phyloP scores from a whole-genome alignment of 2,888 invertebrate species.

The Thymelicus lineola region DNA sequence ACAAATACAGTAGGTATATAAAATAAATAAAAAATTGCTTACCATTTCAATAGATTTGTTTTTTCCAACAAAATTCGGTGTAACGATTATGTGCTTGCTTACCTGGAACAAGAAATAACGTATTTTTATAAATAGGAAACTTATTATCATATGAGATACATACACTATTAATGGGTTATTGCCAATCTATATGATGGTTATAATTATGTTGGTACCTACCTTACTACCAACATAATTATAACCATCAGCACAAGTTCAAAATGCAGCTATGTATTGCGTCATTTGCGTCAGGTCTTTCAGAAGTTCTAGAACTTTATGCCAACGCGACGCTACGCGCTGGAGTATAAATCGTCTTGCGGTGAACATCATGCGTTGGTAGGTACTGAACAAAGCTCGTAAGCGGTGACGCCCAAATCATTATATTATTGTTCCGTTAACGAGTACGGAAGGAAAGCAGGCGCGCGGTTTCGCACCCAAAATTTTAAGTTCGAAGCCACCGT shows the following conservation, averaged over 20 bases:
- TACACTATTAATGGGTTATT: too few species aligned
- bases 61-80: neutral
- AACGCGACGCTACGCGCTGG: constrained; percentile 56
- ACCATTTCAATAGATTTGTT: neutral
- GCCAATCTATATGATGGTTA: too few species aligned
- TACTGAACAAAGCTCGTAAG: constrained; percentile 65
- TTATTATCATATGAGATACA: too few species aligned
- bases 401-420: constrained; percentile 75
- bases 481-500: constrained; percentile 9
- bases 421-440: constrained; percentile 82
- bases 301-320: constrained; percentile 53
- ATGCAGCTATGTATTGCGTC: neutral
- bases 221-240: too few species aligned
- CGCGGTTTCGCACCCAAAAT: constrained; percentile 20
- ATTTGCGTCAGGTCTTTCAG: neutral
- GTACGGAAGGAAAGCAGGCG: constrained; percentile 64
- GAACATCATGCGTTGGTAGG: constrained; percentile 64
- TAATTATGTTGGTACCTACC: neutral
- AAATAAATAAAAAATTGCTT: neutral
- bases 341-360: constrained; percentile 59
- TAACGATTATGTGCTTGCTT: constrained; percentile 21
- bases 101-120: constrained; percentile 26
- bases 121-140: neutral
- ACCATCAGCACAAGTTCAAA: neutral
- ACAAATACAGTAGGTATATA: neutral